phyloP scores from a whole-genome alignment of 2,888 invertebrate genomes.

The Mythimna lalbum region DNA sequence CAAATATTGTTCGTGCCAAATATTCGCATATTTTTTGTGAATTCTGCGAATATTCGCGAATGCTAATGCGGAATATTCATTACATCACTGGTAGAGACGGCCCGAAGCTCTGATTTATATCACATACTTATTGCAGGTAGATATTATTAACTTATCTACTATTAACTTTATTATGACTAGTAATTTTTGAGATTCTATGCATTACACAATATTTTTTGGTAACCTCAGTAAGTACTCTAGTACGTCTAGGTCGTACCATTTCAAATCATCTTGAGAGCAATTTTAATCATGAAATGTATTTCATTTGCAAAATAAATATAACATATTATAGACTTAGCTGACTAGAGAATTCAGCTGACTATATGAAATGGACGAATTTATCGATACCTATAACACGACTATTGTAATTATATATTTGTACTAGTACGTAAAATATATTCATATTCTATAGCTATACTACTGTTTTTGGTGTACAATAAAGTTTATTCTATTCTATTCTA shows the following conservation, averaged over 20 bases:
- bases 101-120: too few species aligned
- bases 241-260: background rate
- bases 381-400: background rate
- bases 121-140: conserved; percentile 3
- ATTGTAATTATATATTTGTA: background rate
- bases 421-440: background rate
- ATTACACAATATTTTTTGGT: conserved; percentile 12
- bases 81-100: too few species aligned
- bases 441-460: background rate
- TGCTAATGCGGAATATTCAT: too few species aligned
- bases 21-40: too few species aligned
- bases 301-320: conserved; percentile 8
- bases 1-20: too few species aligned
- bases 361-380: conserved; percentile 9
- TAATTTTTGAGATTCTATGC: conserved; percentile 5
- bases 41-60: too few species aligned
- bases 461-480: too few species aligned
- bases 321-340: background rate
- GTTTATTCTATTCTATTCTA: too few species aligned
- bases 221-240: too few species aligned
- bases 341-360: conserved; percentile 1
- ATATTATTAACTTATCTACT: background rate
- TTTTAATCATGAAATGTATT: background rate
- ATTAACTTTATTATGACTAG: conserved; percentile 20
- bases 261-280: background rate